Evolutionary conservation across 2,888 invertebrate species (phyloP).

Genomic region (Plebejus argus): DNA sequence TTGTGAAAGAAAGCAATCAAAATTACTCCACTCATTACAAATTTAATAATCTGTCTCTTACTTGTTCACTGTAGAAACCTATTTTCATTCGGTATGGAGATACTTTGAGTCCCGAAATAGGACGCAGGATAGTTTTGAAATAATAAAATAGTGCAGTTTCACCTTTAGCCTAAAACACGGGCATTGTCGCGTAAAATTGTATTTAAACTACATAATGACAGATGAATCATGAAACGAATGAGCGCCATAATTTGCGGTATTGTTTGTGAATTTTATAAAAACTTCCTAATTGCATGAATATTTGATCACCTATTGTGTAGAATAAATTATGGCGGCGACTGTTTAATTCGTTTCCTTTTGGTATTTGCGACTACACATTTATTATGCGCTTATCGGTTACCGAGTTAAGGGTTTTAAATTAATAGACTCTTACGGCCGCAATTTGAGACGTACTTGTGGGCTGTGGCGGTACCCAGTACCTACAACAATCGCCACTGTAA

Average conservation of each 20-base stretch:
- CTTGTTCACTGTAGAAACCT: no score
- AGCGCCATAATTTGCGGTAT: slow-evolving; percentile 2
- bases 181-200: not conserved
- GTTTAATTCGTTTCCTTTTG: not conserved
- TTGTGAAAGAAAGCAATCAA: no score
- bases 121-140: no score
- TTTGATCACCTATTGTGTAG: slow-evolving; percentile 16
- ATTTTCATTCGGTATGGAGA: no score
- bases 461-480: no score
- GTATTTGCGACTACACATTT: not conserved
- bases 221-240: slow-evolving; percentile 19
- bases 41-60: no score
- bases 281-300: slow-evolving; percentile 25
- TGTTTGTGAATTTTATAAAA: slow-evolving; percentile 27
- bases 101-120: no score
- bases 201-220: slow-evolving; percentile 5
- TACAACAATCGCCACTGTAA: no score
- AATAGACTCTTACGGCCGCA: not conserved
- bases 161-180: not conserved
- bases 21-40: no score
- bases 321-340: not conserved
- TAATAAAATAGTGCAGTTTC: no score
- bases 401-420: not conserved
- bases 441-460: not conserved
- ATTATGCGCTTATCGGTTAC: not conserved